phyloP scores from a whole-genome alignment of 2,888 invertebrate genomes.

The Mesorhabditis sp. region DNA sequence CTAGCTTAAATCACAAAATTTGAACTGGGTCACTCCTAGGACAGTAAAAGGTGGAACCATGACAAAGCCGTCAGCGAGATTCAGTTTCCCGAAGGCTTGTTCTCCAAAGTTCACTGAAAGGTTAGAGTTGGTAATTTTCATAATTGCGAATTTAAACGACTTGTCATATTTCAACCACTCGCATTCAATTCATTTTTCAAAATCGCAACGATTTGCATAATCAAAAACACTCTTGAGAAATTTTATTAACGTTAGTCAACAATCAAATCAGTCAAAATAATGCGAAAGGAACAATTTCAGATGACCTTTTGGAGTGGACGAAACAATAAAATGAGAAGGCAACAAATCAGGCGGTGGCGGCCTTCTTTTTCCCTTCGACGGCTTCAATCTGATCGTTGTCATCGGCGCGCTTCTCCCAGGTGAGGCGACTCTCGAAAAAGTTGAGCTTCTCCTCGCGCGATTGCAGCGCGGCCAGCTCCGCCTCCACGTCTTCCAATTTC shows the following conservation, averaged over 20 bases:
- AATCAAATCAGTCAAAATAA: no score
- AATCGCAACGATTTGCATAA: no score
- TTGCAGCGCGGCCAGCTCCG: slow-evolving; percentile 28
- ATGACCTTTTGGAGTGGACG: no score
- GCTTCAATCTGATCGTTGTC: slow-evolving; percentile 42
- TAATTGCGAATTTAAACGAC: no score
- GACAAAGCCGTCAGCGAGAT: slow-evolving; percentile 10
- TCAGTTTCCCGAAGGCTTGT: slow-evolving; percentile 12
- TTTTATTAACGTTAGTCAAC: slow-evolving; percentile 3
- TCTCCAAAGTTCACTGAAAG: no score
- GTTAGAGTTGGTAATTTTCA: no score
- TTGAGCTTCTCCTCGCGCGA: slow-evolving; percentile 31
- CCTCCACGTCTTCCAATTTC: slow-evolving; percentile 24
- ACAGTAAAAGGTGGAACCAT: no score
- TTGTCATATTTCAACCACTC: no score
- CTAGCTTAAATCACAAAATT: no score
- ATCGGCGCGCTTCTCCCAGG: slow-evolving; percentile 31
- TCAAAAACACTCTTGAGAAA: slow-evolving; percentile 6
- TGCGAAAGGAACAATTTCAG: no score
- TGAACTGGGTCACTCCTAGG: no score
- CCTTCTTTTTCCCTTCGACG: slow-evolving; percentile 24
- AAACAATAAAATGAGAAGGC: not conserved
- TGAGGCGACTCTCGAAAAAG: slow-evolving; percentile 39
- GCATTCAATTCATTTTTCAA: no score
- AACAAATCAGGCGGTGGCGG: slow-evolving; percentile 14